Evolutionary conservation across 2,888 invertebrate species (phyloP).

Genomic region (Agrochola lota): DNA sequence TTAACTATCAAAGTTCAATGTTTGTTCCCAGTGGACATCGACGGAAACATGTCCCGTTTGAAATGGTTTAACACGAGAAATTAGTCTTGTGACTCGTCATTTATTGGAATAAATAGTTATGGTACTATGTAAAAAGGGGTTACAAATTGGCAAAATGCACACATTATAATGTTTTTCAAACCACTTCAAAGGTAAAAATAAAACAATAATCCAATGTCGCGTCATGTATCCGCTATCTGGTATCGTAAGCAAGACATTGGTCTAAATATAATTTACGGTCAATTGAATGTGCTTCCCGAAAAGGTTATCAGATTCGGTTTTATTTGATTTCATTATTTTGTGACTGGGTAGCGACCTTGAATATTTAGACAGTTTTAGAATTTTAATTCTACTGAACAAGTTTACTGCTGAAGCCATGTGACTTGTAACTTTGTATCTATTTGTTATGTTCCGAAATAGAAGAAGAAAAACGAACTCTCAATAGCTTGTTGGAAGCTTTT

Average conservation of each 20-base stretch:
- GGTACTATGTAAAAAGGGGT: too few relatives aligned
- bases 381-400: slow-evolving; percentile 10
- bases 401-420: too few relatives aligned
- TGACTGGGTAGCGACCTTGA: slow-evolving; percentile 5
- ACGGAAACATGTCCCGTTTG: slow-evolving; percentile 3
- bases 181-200: too few relatives aligned
- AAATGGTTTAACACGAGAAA: slow-evolving; percentile 28
- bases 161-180: too few relatives aligned
- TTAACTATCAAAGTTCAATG: slow-evolving; percentile 45
- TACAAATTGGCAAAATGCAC: too few relatives aligned
- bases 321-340: slow-evolving; percentile 12
- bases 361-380: background rate
- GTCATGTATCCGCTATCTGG: slow-evolving; percentile 16
- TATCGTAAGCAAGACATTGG: slow-evolving; percentile 23
- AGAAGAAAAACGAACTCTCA: background rate
- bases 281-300: slow-evolving; percentile 40
- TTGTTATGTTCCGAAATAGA: background rate
- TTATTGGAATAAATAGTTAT: background rate
- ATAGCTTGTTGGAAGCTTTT: background rate
- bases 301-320: slow-evolving; percentile 38
- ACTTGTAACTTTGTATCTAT: background rate
- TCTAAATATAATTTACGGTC: slow-evolving; percentile 25
- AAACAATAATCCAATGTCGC: background rate
- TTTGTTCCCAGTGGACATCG: slow-evolving; percentile 20
- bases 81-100: background rate